Base-by-base conservation (phyloP, 2,888 invertebrate genomes). In the Sesia bembeciformis region DNA sequence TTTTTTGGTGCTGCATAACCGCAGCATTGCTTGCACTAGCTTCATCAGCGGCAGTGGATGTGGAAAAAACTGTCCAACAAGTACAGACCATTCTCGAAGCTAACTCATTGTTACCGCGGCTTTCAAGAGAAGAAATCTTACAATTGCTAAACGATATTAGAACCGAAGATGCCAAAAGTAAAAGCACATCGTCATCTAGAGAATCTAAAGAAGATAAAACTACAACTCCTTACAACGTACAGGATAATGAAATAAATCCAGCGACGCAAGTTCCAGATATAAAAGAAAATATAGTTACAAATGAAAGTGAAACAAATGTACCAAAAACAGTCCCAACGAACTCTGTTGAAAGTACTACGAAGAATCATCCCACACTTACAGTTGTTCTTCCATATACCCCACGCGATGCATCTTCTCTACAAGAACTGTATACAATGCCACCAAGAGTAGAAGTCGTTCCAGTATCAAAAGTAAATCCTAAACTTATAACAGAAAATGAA, bases 371-470 rank as follows among this genome's bases (percentile, higher is more conserved):
- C 5, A 91, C 92, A 0, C 72, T 94, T 23, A 93, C 92, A 91
- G 91, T 94, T 0, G 94, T 94, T 0, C 76, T 93, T 62, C 94
- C 94, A 0, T 92, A 92, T 64, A 91, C 92, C 51, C 88, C 91
- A 4, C 79, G 91, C 43, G 91, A 91, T 61, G 85, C 90, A 1
- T 85, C 90, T 2, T 84, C 89, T 4, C 78, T 94, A 53, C 91
- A 92, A 66, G 93, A 93, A 62, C 73, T 94, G 0, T 94, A 91
- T 65, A 93, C 93, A 3, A 92, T 91, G 71, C 90, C 92, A 51
- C 94, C 94, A 1, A 81, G 93, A 58, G 89, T 92, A 0, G 90
- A 91, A 69, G 86, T 93, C 51, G 80, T 93, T 3, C 72, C 78
- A 39, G 79, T 74, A 57, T 67, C 74, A 3, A 73, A 76, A 54